A percentile compares a stretch with the other conserved stretches of the same genome.
Evolutionary conservation across 1,140 invertebrate species (phyloP).

Genomic region (Drosophila santomea): DNA sequence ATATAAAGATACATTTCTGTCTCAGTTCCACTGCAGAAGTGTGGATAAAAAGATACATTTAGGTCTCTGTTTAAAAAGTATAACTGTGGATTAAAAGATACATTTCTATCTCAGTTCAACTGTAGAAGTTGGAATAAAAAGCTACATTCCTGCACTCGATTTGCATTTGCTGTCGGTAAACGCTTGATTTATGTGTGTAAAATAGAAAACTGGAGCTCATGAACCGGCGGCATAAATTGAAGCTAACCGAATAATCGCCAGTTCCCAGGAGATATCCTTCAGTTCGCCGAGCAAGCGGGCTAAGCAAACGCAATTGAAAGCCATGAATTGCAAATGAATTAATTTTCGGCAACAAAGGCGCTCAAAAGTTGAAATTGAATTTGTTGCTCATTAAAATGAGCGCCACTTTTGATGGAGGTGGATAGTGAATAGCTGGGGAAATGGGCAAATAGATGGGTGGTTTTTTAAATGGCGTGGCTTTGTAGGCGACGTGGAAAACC

Average conservation of each 20-base stretch:
- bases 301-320: conserved; percentile 75
- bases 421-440: conserved; percentile 30
- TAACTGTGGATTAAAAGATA: neutral
- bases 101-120: neutral
- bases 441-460: neutral
- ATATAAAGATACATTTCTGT: neutral
- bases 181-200: conserved; percentile 61
- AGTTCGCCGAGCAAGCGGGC: conserved; percentile 1
- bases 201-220: conserved; percentile 19
- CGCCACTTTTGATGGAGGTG: conserved; percentile 43
- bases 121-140: neutral
- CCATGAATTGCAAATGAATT: conserved; percentile 81
- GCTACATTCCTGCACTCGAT: conserved; percentile 46
- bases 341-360: conserved; percentile 56
- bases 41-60: neutral
- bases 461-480: conserved; percentile 1
- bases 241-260: conserved; percentile 74
- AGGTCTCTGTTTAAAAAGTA: neutral
- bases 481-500: conserved; percentile 66
- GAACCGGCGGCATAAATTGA: conserved; percentile 67
- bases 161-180: conserved; percentile 72
- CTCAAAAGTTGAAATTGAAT: conserved; percentile 74
- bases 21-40: neutral
- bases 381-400: conserved; percentile 76
- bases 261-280: conserved; percentile 43